Conservation (phyloP, 2,797 vertebrate genomes). For the Pangasius macronema region DNA sequence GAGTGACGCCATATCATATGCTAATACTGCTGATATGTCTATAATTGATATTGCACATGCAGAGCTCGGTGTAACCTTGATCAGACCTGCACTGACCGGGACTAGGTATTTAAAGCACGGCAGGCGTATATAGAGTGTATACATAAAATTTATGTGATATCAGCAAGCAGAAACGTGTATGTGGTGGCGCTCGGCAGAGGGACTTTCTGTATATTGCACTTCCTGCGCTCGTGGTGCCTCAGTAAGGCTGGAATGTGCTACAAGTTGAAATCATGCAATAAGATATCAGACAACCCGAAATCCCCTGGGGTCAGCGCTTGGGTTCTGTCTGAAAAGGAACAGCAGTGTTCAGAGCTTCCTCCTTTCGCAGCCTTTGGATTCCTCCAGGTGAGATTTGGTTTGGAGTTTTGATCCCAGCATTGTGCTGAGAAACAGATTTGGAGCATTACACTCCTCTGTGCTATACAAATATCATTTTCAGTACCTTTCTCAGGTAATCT, state of each 20-base stretch:
- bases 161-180: not conserved
- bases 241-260: not conserved
- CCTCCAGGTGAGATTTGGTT: not conserved
- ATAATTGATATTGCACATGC: conserved; percentile 24
- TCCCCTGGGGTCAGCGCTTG: not conserved
- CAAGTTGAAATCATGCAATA: not conserved
- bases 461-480: not conserved
- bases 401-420: not conserved
- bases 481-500: not conserved
- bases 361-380: not conserved
- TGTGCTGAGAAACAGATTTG: not conserved
- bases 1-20: not conserved
- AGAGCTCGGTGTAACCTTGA: not conserved
- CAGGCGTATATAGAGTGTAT: not conserved
- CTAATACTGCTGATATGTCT: conserved; percentile 12
- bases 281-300: not conserved
- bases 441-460: not conserved
- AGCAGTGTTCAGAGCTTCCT: not conserved
- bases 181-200: not conserved
- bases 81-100: not conserved
- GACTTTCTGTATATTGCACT: conserved; percentile 4
- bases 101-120: conserved; percentile 4
- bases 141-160: not conserved
- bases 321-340: not conserved
- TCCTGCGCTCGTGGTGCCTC: not conserved